Base-by-base conservation (phyloP, 2,797 vertebrate species). In the Glossophaga mutica region DNA sequence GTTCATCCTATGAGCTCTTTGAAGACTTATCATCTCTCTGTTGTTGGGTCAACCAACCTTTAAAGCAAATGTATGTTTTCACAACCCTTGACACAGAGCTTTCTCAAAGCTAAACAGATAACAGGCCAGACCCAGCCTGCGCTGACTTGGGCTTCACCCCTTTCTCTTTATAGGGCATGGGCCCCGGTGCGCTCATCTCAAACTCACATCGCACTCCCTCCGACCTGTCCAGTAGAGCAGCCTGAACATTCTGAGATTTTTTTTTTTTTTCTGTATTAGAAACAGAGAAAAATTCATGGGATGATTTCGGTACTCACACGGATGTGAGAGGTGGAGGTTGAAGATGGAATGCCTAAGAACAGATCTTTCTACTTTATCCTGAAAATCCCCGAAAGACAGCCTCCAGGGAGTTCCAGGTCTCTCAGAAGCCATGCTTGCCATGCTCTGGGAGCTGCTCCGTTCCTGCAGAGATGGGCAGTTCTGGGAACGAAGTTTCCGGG, bases 401-500 rank as follows among this genome's bases (percentile, higher is more conserved):
- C 48, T 74, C 85, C 59, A 6, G 71, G 67, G 93, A 48, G 15
- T 68, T 84, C 92, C 55, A 32, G 70, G 37, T 52, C 91, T 90
- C 59, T 88, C 57, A 73, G 87, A 83, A 96, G 93, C 46, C 16
- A 55, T 2, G 6, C 24, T 59, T 57, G 52, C 24, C 70, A 3
- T 26, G 71, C 79, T 73, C 65, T 93, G 46, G 85, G 71, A 90
- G 32, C 15, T 4, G 7, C 42, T 73, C 21, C 82, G 77, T 37
- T 91, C 79, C 90, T 86, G 32, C 21, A 81, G 87, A 68, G 92
- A 78, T 2, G 5, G 55, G 42, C 73, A 55, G 59, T 91, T 91
- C 79, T 10, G 42, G 71, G 67, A 65, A 91, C 94, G 85, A 34
- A 21, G 50, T 94, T 92, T 84, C 83, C 55, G 85, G 86, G 65